Base-by-base conservation (phyloP, 2,888 invertebrate genomes). In the Esperia sulphurella region DNA sequence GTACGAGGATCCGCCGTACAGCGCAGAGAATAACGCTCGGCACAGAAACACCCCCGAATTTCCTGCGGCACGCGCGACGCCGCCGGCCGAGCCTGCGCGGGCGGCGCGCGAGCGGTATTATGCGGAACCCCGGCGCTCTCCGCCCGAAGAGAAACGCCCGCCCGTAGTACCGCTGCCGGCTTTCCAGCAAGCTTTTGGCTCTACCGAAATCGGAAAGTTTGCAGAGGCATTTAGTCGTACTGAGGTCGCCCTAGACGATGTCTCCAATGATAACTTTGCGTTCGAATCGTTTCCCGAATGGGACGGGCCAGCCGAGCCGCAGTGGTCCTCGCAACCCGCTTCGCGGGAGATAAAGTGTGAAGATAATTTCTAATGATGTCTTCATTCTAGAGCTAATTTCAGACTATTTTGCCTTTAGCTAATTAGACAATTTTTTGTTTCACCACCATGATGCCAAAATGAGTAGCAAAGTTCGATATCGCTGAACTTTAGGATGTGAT, bases 181-280 rank as follows among this genome's bases (percentile, higher is more conserved):
- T 41, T 96, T 96, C 71, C 95, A 95, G 72, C 95, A 95, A 82
- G 95, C 96, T 0, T 96, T 96, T 73, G 96, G 96, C 28, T 95
- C 95, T 29, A 96, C 96, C 21, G 96, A 95, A 81, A 94, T 96
- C 57, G 96, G 96, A n/a, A 92, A 95, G 56, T 96, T 95, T 63
- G 93, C 94, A 6, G 94, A 94, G 67, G 93, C 92, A 45, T 94
- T 94, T 73, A 92, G 91, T 52, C 91, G 91, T 55, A 87, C 92
- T 55, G 91, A 92, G 63, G 83, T 86, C 30, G 90, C 87, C 14
- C 78, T 81, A 37, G 88, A 86, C 14, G 78, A 79, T 13, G 71
- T 71, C 43, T 65, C 78, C 39, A 64, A 68, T 44, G 90, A 90
- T 51, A 83, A 71, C 53, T 87, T 82, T 66, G 60, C 76, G 50